These are phyloP conservation scores for Micromys minutus DNA, from an alignment of 2,113 vertebrate genomes.

Conservation along the genomic window DNA sequence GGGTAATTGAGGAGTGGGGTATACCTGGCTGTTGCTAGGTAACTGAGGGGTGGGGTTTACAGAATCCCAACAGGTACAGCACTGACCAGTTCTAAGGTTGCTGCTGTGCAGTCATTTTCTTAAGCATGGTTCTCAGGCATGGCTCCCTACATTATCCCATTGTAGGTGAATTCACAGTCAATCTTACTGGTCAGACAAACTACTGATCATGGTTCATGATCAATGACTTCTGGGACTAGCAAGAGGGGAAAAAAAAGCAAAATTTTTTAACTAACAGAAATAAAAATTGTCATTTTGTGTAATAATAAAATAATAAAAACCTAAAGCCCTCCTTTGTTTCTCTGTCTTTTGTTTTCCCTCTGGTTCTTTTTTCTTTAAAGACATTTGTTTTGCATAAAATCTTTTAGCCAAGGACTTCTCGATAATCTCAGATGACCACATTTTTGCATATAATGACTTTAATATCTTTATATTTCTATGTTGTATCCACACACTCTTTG, in stretches of 20 bases:
- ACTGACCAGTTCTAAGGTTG: too few relatives aligned
- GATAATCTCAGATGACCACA: not conserved
- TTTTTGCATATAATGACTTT: slow-evolving; percentile 10
- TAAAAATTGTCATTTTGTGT: not conserved
- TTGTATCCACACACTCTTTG: not conserved
- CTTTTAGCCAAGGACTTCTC: not conserved
- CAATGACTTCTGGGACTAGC: not conserved
- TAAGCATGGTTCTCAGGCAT: too few relatives aligned
- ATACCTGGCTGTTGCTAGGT: too few relatives aligned
- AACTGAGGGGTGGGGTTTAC: too few relatives aligned
- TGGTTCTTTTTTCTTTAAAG: not conserved
- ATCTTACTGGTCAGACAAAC: not conserved
- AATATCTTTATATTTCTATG: slow-evolving; percentile 11
- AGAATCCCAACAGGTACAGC: too few relatives aligned
- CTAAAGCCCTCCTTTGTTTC: not conserved
- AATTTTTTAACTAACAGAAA: slow-evolving; percentile 9
- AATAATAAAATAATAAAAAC: not conserved
- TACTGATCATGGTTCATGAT: not conserved
- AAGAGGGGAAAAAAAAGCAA: not conserved
- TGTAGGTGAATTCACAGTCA: not conserved
- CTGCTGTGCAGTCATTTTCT: too few relatives aligned
- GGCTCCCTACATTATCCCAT: too few relatives aligned
- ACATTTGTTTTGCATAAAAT: not conserved
- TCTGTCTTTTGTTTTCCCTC: not conserved
- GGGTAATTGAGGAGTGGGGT: too few relatives aligned